phyloP scores from a whole-genome alignment of 2,888 invertebrate species.

The Rhopalosiphum nymphaeae region DNA sequence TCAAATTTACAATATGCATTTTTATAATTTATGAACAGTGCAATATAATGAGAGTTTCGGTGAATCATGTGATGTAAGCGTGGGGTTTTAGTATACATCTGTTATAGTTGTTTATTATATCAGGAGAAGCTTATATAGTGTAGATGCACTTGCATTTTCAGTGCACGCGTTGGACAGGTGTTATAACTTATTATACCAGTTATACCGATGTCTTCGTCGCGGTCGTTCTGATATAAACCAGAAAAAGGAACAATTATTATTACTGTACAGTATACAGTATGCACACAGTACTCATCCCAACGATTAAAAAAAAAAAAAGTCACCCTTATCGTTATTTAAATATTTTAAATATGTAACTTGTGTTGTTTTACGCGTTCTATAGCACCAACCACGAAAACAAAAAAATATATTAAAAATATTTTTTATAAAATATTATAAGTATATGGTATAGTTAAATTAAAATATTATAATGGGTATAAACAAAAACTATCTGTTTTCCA shows the following conservation, averaged over 20 bases:
- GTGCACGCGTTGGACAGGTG: conserved; percentile 3
- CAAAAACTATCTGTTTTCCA: not conserved
- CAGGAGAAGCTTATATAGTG: not conserved
- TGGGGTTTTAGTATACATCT: not conserved
- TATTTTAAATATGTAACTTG: not conserved
- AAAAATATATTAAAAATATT: not conserved
- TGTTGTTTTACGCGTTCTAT: not conserved
- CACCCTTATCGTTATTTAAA: not conserved
- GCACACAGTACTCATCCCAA: not conserved
- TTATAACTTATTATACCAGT: not conserved
- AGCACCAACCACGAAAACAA: not conserved
- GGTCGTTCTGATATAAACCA: not conserved
- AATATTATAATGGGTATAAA: not conserved
- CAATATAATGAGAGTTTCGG: not conserved
- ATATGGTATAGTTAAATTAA: not conserved
- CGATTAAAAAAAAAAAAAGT: not conserved
- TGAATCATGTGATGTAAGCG: not conserved
- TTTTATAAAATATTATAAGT: not conserved
- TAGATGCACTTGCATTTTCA: not conserved
- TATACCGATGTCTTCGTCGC: not conserved
- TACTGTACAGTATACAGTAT: not conserved
- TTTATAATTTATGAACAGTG: not conserved
- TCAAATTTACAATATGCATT: not conserved
- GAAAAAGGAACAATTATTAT: not conserved
- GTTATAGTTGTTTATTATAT: not conserved